Conservation (phyloP, 2,888 invertebrate genomes). For the Agriotes lineatus region DNA sequence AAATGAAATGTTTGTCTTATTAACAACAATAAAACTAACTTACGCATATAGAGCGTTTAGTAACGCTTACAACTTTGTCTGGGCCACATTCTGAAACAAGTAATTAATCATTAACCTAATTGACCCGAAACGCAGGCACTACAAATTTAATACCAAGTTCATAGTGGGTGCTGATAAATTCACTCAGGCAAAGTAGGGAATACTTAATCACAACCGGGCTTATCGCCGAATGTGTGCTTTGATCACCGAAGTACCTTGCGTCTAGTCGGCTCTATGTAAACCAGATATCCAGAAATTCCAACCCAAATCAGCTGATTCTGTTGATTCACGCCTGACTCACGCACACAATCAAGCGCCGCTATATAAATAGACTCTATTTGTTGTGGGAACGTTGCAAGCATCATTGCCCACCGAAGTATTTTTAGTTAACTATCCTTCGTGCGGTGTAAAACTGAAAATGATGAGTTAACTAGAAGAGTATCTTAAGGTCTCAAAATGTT, state of each 20-base stretch:
- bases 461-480: no score
- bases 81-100: background rate
- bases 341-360: background rate
- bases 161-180: constrained; percentile 16
- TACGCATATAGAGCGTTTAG: no score
- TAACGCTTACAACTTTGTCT: background rate
- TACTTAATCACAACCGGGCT: background rate
- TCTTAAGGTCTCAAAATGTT: no score
- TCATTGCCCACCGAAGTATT: background rate
- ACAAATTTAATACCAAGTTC: background rate
- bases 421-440: background rate
- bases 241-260: background rate
- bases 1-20: no score
- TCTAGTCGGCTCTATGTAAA: background rate
- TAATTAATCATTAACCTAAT: constrained; percentile 23
- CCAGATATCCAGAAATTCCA: background rate
- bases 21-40: no score
- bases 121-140: background rate
- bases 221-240: background rate
- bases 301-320: constrained; percentile 1
- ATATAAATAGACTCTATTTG: background rate
- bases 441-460: no score
- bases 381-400: background rate
- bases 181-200: background rate
- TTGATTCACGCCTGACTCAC: constrained; percentile 5